Evolutionary conservation across 1,140 invertebrate species (phyloP), one percentile per base, ranked within the genome.

Genomic region (Drosophila bocki): DNA sequence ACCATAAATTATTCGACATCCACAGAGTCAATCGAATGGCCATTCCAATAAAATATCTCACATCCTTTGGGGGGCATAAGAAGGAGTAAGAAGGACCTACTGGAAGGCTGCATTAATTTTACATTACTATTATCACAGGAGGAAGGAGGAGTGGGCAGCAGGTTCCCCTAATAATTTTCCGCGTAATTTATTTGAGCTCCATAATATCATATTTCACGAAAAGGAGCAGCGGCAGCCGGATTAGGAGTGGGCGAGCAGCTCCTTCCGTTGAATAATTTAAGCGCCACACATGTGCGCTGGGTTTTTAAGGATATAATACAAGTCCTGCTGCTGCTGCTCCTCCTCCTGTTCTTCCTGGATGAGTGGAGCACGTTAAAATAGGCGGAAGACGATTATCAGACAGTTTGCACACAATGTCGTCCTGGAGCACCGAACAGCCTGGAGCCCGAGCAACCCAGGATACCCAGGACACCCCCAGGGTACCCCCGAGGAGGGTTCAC

Each of bases 301-400:
- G 33, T 22, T 50, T 50, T 47, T 45, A 45, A 45, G 44, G 17
- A 17, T 17, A 44, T 19, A 19, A 44, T 44, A 22, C 11, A 17
- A n/a, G 22, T 50, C 26, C 42, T 11, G n/a, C 41, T 11, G 41
- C 41, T 42, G 35, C 17, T 45, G 3, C 8, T 42, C 41, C n/a
- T 19, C 9, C 42, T 6, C 2, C 6, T n/a, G 5, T 29, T 32
- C 2, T 1, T 33, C n/a, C 50, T 35, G 51, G 17, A 54, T 29
- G 17, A 41, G 41, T 41, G 56, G 44, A 60, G 65, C 69, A 75
- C 78, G 85, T 88, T 84, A 90, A 88, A 88, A 88, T 88, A 90
- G 85, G 82, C 85, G 85, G 85, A 90, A 90, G 86, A 91, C 85
- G 85, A 90, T 90, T 90, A 90, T 90, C 85, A 90, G 85, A 85